These are phyloP conservation scores for Hylyphantes graminicola DNA, from an alignment of 1,140 invertebrate species.

Conservation along the genomic window DNA sequence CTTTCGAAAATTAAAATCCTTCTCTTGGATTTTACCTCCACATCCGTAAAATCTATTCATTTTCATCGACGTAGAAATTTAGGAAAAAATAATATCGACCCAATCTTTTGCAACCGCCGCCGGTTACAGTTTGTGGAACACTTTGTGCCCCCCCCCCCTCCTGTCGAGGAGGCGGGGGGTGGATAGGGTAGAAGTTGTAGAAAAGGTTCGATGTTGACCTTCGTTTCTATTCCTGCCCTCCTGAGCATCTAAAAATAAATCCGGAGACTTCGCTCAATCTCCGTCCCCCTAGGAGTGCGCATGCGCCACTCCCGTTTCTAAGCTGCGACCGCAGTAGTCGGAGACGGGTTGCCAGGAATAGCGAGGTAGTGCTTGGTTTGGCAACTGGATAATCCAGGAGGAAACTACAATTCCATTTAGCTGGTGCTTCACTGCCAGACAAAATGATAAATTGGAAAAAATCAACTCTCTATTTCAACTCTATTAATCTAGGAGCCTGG, in stretches of 20 bases:
- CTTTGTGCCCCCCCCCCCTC: background rate
- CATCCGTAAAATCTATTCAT: background rate
- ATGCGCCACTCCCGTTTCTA: conserved; percentile 10
- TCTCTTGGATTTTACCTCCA: no score
- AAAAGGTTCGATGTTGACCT: conserved; percentile 61
- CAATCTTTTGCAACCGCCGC: conserved; percentile 18
- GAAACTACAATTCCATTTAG: background rate
- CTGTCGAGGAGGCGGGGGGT: background rate
- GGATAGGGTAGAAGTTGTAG: conserved; percentile 53
- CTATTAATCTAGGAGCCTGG: no score
- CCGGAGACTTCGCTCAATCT: conserved; percentile 58
- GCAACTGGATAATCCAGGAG: background rate
- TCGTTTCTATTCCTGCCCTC: conserved; percentile 60
- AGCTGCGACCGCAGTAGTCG: conserved; percentile 48
- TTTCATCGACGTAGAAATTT: conserved; percentile 9
- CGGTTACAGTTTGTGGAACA: conserved; percentile 16
- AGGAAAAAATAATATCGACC: conserved; percentile 13
- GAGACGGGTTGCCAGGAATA: background rate
- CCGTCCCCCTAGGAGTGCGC: conserved; percentile 20
- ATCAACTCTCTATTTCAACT: background rate
- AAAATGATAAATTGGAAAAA: background rate
- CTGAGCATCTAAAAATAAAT: conserved; percentile 57
- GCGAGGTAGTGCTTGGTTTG: background rate
- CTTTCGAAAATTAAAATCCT: no score
- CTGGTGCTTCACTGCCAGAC: background rate